Conservation (phyloP, 1,140 invertebrate genomes). For the Drosophila tsacasi region DNA sequence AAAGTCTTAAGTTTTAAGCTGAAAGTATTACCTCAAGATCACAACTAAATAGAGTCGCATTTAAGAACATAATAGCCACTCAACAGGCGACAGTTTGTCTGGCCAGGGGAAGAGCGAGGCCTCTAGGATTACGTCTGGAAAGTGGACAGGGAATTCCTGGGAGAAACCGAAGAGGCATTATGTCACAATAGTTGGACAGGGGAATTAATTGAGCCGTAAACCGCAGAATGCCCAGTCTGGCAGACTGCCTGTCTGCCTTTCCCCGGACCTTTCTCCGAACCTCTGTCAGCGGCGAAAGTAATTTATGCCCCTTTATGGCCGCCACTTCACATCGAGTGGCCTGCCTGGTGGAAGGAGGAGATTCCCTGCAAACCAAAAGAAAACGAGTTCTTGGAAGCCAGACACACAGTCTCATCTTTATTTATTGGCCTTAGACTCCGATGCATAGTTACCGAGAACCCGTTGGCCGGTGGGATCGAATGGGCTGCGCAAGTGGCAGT, state of each 20-base stretch:
- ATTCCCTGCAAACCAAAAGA: slow-evolving; percentile 7
- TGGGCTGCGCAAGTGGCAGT: slow-evolving; percentile 90
- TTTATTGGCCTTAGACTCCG: slow-evolving; percentile 31
- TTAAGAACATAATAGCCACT: slow-evolving; percentile 17
- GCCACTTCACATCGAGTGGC: slow-evolving; percentile 21
- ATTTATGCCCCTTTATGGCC: slow-evolving; percentile 30
- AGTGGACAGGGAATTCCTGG: slow-evolving; percentile 32
- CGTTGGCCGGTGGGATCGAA: slow-evolving; percentile 90
- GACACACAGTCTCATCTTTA: slow-evolving; percentile 26
- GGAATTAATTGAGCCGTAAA: slow-evolving; percentile 79
- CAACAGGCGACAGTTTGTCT: slow-evolving; percentile 65
- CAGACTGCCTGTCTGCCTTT: slow-evolving; percentile 31
- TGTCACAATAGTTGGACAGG: slow-evolving; percentile 72
- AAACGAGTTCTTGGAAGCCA: slow-evolving; percentile 43
- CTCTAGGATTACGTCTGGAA: slow-evolving; percentile 58
- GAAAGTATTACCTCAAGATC: slow-evolving; percentile 59
- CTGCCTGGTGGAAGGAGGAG: not conserved
- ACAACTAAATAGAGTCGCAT: slow-evolving; percentile 22
- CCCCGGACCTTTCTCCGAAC: slow-evolving; percentile 61
- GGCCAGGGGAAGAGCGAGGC: slow-evolving; percentile 6
- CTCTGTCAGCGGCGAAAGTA: slow-evolving; percentile 22
- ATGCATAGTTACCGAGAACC: slow-evolving; percentile 75
- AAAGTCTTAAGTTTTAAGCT: slow-evolving; percentile 11
- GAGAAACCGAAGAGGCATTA: slow-evolving; percentile 43
- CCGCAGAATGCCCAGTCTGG: slow-evolving; percentile 39